Evolutionary conservation across 2,113 vertebrate genomes (phyloP).

Genomic region (Elephas maximus): DNA sequence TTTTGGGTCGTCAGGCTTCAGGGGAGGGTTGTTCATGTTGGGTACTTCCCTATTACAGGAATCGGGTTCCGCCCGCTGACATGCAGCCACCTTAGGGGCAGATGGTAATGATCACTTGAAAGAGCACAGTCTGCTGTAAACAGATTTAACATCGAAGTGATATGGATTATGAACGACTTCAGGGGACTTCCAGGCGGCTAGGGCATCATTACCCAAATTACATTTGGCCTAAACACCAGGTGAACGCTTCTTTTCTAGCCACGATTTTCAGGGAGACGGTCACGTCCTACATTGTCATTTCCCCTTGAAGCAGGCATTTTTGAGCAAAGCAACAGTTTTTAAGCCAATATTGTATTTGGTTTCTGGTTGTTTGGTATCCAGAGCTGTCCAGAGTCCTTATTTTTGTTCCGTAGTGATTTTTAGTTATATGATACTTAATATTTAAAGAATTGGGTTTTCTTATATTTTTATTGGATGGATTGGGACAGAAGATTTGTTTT

Average conservation of each 20-base stretch:
- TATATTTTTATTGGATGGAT: background rate
- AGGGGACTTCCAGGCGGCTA: constrained; percentile 58
- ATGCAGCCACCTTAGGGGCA: constrained; percentile 52
- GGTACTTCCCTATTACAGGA: background rate
- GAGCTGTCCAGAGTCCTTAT: background rate
- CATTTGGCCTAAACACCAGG: constrained; percentile 62
- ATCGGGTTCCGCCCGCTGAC: constrained; percentile 34
- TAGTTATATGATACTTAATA: background rate
- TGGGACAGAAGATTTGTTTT: background rate
- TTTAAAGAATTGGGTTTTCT: background rate
- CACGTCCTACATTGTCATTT: constrained; percentile 5
- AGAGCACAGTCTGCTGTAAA: constrained; percentile 60
- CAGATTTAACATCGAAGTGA: constrained; percentile 69
- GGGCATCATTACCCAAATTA: constrained; percentile 75
- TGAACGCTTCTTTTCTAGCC: constrained; percentile 58
- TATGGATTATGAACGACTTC: constrained; percentile 71
- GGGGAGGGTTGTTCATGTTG: background rate
- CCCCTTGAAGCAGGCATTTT: constrained; percentile 42
- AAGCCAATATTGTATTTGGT: background rate
- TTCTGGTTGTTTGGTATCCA: background rate
- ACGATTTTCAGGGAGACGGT: constrained; percentile 46
- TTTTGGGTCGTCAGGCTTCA: background rate
- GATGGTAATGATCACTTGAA: constrained; percentile 67
- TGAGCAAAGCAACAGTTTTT: background rate
- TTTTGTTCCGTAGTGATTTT: constrained; percentile 30